These are phyloP conservation scores for Catajapyx aquilonaris DNA, from an alignment of 1,140 invertebrate genomes.

Conservation along the genomic window DNA sequence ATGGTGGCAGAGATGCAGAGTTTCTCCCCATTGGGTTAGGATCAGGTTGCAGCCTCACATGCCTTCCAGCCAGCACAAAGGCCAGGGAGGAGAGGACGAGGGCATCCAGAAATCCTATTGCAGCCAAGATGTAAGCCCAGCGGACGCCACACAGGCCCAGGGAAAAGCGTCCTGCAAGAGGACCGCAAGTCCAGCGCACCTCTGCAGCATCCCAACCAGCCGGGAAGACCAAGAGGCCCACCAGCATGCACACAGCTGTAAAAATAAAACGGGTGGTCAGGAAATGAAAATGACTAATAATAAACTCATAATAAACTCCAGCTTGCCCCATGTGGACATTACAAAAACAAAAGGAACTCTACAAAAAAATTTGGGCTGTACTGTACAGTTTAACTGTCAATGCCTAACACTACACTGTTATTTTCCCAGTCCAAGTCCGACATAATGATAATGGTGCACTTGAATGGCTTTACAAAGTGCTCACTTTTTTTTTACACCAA, in stretches of 20 bases:
- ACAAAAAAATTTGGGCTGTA: too few species aligned
- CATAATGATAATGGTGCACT: too few species aligned
- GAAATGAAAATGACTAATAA: too few species aligned
- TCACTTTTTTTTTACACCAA: too few species aligned
- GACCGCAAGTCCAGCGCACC: slow-evolving; percentile 69
- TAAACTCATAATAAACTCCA: too few species aligned
- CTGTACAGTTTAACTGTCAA: too few species aligned
- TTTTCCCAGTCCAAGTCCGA: too few species aligned
- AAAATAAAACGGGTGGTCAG: too few species aligned
- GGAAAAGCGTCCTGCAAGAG: slow-evolving; percentile 47
- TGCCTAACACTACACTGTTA: too few species aligned
- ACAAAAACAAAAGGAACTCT: too few species aligned
- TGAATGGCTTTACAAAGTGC: too few species aligned
- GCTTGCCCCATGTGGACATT: too few species aligned
- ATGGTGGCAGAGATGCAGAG: slow-evolving; percentile 9
- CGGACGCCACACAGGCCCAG: slow-evolving; percentile 66
- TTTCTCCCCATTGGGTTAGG: slow-evolving; percentile 34
- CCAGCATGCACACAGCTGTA: slow-evolving; percentile 58
- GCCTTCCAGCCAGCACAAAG: slow-evolving; percentile 77
- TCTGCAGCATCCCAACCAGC: slow-evolving; percentile 70
- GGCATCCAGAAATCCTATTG: slow-evolving; percentile 79
- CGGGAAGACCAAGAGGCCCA: slow-evolving; percentile 74
- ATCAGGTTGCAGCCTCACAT: slow-evolving; percentile 63
- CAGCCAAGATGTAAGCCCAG: slow-evolving; percentile 87
- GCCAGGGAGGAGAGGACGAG: slow-evolving; percentile 71